Base-by-base conservation (phyloP, 2,113 vertebrate species). In the Aplodontia rufa region DNA sequence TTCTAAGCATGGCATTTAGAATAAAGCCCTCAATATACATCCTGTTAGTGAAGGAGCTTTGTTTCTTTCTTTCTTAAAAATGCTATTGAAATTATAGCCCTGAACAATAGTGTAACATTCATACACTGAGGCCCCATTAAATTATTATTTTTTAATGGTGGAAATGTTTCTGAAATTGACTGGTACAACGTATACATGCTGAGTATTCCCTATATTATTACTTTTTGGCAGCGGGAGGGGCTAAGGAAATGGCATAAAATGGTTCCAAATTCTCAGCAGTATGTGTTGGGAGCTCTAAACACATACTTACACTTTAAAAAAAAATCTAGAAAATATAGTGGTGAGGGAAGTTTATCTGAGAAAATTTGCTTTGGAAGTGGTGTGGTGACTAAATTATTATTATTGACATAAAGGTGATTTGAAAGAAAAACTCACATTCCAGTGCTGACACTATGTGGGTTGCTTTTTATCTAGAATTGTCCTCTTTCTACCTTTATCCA, bases 61-160 rank as follows among this genome's bases (percentile, higher is more conserved):
- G 53, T 76, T 72, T 47, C 66, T 89, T 84, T 94, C 66, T 64
- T 64, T 92, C 92, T 95, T 80, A 45, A 47, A 78, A 72, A 92
- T 45, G 64, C 92, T 94, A 82, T 40, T 95, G 69, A 96, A 97
- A 86, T 98, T 97, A 96, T 66, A 98, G 83, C 53, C 30, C 71
- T 93, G 96, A 96, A 95, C 96, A 98, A 97, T 94, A 97, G 96
- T 76, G 76, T 87, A 94, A 95, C 47, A 85, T 66, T 94, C 69
- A 45, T 89, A 90, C 58, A 75, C 68, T 4, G 40, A 95, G 79
- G 72, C 96, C 51, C 64, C 74, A 93, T 95, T 96, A 96, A 96
- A 97, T 97, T 95, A 80, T 95, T 96, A 87, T 96, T 96, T 97
- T 98, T 97, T 97, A 96, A 93, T 97, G 95, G 96, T 93, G 95